phyloP scores from a whole-genome alignment of 2,797 vertebrate species.

The Coracias cyanogaster region DNA sequence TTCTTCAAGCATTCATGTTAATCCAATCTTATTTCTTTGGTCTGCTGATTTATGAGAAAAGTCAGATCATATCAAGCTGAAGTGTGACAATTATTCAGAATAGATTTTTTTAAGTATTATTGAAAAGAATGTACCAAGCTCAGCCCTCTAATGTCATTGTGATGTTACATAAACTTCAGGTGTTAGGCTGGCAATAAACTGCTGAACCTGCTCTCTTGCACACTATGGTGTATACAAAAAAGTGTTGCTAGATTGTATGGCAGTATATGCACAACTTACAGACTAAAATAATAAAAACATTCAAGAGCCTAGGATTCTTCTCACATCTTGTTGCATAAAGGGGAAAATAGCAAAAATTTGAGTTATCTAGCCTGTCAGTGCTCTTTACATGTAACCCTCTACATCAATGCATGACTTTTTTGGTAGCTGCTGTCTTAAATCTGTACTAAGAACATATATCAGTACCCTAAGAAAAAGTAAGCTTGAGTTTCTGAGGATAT shows the following conservation, averaged over 20 bases:
- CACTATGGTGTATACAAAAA: not conserved
- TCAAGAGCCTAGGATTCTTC: not conserved
- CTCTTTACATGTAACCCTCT: not conserved
- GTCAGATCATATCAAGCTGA: not conserved
- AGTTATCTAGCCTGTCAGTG: not conserved
- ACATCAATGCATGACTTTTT: not conserved
- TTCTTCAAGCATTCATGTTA: not conserved
- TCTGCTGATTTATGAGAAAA: not conserved
- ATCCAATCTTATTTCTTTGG: not conserved
- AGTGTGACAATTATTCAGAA: not conserved
- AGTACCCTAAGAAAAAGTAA: not conserved
- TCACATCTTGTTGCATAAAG: not conserved
- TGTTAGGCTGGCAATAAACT: not conserved
- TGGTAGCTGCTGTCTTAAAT: not conserved
- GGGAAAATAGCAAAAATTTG: not conserved
- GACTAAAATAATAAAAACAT: not conserved
- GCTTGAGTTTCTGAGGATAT: not conserved
- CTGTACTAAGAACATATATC: not conserved
- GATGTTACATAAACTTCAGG: not conserved
- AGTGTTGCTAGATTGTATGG: not conserved
- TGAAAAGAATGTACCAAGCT: not conserved
- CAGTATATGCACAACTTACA: not conserved
- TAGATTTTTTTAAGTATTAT: not conserved
- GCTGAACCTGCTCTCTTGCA: not conserved
- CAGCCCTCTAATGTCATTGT: not conserved